Evolutionary conservation across 2,797 vertebrate genomes (phyloP).

Genomic region (Acrossocheilus wenchowensis): DNA sequence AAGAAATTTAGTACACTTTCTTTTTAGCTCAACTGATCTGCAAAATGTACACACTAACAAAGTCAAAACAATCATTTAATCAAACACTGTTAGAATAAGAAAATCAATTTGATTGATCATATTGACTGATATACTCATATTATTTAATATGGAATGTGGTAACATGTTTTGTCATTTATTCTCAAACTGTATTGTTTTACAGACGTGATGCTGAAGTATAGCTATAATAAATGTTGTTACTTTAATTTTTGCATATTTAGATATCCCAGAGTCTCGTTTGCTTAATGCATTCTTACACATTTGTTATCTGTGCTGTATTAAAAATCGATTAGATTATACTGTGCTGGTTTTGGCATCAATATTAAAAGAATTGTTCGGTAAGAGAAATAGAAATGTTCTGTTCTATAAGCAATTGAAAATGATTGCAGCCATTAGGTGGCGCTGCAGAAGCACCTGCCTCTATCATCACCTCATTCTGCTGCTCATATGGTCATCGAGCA

Average conservation of each 20-base stretch:
- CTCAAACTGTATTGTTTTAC: background rate
- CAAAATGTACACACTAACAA: background rate
- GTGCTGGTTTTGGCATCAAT: background rate
- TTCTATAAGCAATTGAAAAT: background rate
- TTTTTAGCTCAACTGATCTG: background rate
- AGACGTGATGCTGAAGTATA: background rate
- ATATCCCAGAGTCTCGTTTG: background rate
- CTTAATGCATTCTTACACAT: background rate
- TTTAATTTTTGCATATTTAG: background rate
- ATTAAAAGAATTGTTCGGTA: background rate
- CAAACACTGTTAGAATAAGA: background rate
- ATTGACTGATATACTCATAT: background rate
- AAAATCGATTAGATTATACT: background rate
- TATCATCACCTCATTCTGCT: background rate
- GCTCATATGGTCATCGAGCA: background rate
- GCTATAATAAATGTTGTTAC: background rate
- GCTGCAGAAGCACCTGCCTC: constrained; percentile 38
- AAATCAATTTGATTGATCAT: background rate
- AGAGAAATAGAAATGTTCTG: background rate
- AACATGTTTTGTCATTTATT: background rate
- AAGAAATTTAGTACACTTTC: background rate
- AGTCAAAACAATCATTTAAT: background rate
- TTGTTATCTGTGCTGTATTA: background rate
- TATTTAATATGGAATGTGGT: background rate
- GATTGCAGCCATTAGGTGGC: constrained; percentile 16